phyloP scores from a whole-genome alignment of 2,797 vertebrate species.

The Dallia pectoralis region DNA sequence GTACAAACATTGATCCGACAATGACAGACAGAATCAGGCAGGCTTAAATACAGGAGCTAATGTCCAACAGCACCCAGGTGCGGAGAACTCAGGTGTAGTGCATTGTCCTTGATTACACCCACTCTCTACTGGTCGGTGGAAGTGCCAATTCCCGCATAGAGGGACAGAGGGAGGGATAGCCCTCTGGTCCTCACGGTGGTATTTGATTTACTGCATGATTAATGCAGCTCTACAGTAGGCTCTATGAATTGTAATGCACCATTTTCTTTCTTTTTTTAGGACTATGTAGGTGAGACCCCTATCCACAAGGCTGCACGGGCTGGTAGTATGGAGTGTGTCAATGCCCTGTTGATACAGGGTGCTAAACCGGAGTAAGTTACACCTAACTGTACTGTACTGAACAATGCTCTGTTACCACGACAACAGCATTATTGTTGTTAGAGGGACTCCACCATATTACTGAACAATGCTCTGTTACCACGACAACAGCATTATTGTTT shows the following conservation, averaged over 20 bases:
- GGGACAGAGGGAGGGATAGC: too few species aligned
- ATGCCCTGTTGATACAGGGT: constrained; percentile 87
- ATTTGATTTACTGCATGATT: background rate
- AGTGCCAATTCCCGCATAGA: too few species aligned
- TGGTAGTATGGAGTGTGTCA: constrained; percentile 92
- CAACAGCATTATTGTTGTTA: constrained; percentile 18
- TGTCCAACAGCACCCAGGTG: too few species aligned
- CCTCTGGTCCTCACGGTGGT: background rate
- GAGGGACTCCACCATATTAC: constrained; percentile 30
- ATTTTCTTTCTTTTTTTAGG: constrained; percentile 72
- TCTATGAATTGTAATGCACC: background rate
- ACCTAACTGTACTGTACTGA: constrained; percentile 20
- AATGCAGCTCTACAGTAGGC: background rate
- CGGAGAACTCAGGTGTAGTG: too few species aligned
- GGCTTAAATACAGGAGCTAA: too few species aligned
- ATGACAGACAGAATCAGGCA: too few species aligned
- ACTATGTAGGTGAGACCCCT: constrained; percentile 93
- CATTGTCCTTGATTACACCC: too few species aligned
- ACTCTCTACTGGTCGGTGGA: too few species aligned
- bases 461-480: too few species aligned
- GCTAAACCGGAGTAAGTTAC: constrained; percentile 93
- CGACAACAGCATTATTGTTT: too few species aligned
- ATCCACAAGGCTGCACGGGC: constrained; percentile 96
- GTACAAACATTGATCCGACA: too few species aligned
- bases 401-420: constrained; percentile 23